Conservation (phyloP, 2,888 invertebrate genomes). For the Eilema sororculum region DNA sequence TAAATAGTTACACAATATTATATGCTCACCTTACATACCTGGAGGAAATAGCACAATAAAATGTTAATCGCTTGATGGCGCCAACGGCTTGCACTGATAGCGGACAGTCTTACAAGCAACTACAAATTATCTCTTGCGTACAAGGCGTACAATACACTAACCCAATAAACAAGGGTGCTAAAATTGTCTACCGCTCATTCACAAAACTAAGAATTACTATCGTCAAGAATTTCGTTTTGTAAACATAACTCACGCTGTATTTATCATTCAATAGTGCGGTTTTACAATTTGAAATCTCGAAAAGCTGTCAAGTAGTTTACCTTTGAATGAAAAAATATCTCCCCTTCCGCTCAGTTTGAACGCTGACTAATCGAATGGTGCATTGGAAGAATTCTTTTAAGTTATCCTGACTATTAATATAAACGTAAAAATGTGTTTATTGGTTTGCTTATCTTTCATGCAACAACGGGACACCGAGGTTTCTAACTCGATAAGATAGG, state of each 20-base stretch:
- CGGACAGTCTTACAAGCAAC: conserved; percentile 34
- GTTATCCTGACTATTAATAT: neutral
- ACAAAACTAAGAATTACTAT: conserved; percentile 59
- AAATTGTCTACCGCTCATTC: conserved; percentile 61
- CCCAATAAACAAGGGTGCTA: conserved; percentile 66
- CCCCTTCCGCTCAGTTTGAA: neutral
- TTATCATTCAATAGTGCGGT: conserved; percentile 31
- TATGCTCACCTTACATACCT: neutral
- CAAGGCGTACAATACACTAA: conserved; percentile 63
- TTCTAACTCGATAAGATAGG: neutral
- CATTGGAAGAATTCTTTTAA: neutral
- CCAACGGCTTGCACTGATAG: conserved; percentile 56
- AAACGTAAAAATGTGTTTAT: neutral
- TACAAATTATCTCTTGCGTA: conserved; percentile 53
- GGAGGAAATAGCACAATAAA: conserved; percentile 7
- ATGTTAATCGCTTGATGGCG: conserved; percentile 52
- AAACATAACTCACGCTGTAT: conserved; percentile 57
- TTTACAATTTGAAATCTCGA: conserved; percentile 23
- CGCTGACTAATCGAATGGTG: neutral
- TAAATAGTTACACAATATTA: neutral
- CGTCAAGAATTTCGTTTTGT: conserved; percentile 56
- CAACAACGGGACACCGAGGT: neutral
- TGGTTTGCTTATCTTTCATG: neutral
- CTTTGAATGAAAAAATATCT: conserved; percentile 4
- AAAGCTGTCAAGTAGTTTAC: conserved; percentile 4